A percentile compares a stretch with the other conserved stretches of the same genome.
phyloP scores from a whole-genome alignment of 1,140 invertebrate genomes.

The Diorhabda carinulata region DNA sequence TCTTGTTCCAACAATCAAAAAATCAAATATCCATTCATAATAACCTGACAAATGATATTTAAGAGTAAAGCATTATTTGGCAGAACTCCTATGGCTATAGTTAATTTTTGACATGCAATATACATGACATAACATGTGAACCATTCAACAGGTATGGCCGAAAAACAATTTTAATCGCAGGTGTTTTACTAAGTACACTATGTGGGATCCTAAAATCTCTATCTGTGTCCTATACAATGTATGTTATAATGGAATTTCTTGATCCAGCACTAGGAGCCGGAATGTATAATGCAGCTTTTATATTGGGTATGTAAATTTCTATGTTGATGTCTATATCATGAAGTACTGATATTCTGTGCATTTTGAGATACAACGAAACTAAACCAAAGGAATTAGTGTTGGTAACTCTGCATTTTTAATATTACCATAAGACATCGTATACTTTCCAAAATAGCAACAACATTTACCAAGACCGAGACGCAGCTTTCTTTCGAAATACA shows the following conservation, averaged over 20 bases:
- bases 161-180: slow-evolving; percentile 55
- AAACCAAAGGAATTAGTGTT: too few relatives aligned
- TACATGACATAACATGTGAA: too few relatives aligned
- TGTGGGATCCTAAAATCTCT: slow-evolving; percentile 33
- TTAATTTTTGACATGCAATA: too few relatives aligned
- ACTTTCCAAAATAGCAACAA: too few relatives aligned
- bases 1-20: background rate
- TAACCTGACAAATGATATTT: background rate
- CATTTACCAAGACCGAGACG: too few relatives aligned
- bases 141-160: slow-evolving; percentile 55
- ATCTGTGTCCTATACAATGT: slow-evolving; percentile 37
- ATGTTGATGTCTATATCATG: too few relatives aligned
- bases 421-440: too few relatives aligned
- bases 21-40: background rate
- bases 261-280: slow-evolving; percentile 58
- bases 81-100: background rate
- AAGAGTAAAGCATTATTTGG: background rate
- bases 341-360: too few relatives aligned
- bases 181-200: slow-evolving; percentile 52
- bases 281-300: slow-evolving; percentile 59
- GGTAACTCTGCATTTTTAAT: too few relatives aligned
- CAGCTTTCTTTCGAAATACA: too few relatives aligned
- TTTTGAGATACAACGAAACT: too few relatives aligned
- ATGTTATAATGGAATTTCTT: slow-evolving; percentile 63
- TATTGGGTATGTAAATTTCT: slow-evolving; percentile 50